Evolutionary conservation across 2,113 vertebrate genomes (phyloP).

Genomic region (Aphyosemion australe): DNA sequence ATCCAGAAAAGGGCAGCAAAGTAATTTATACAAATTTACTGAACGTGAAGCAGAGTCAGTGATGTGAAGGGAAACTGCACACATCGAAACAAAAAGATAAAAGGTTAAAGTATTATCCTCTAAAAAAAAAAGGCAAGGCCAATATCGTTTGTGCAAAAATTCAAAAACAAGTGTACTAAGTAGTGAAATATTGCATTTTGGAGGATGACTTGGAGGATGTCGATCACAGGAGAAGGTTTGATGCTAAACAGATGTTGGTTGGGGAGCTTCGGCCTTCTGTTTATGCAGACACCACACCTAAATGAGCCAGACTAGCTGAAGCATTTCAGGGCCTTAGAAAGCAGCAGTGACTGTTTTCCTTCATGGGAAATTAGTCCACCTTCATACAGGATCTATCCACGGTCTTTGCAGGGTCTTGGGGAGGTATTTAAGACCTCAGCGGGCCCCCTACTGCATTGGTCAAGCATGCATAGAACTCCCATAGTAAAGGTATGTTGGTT

Average conservation of each 20-base stretch:
- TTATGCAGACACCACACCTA: slow-evolving; percentile 44
- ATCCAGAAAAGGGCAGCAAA: not conserved
- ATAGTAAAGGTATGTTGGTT: no score
- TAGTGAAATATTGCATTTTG: not conserved
- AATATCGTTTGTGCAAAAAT: no score
- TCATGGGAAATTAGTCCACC: slow-evolving; percentile 52
- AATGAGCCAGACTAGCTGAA: not conserved
- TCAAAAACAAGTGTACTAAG: not conserved
- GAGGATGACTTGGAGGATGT: slow-evolving; percentile 31
- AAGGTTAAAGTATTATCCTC: not conserved
- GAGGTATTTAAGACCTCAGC: no score
- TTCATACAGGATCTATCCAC: no score
- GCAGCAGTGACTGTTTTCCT: slow-evolving; percentile 11
- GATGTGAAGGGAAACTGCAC: not conserved
- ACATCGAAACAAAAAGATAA: not conserved
- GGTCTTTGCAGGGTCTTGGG: no score
- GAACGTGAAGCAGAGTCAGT: not conserved
- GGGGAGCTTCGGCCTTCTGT: slow-evolving; percentile 50
- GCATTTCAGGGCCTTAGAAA: not conserved
- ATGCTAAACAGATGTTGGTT: slow-evolving; percentile 64
- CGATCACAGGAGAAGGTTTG: slow-evolving; percentile 16
- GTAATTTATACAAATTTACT: no score
- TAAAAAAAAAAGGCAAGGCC: not conserved
- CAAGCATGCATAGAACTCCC: no score
- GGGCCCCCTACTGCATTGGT: no score